Evolutionary conservation across 2,797 vertebrate genomes (phyloP), one percentile per base, ranked within the genome.

Genomic region (Anguilla anguilla): DNA sequence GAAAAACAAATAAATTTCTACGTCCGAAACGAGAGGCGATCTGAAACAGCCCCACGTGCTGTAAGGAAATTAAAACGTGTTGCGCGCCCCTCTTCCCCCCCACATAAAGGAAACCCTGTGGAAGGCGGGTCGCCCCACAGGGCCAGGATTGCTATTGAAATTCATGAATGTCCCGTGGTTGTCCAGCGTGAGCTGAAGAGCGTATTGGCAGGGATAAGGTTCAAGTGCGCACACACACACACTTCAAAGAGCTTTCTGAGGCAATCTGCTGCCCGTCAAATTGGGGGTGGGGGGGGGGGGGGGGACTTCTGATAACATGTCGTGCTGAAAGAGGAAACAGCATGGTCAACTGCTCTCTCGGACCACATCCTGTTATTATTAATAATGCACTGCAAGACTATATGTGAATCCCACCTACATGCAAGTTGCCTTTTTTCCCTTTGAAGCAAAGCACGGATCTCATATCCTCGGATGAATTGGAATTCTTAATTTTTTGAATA

Each of bases 141-240:
- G 19, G 5, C 74, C 0, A 17, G 31, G 13, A 43, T 22, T 43
- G 74, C 74, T 77, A 43, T 82, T 82, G 79, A 82, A 82, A 82
- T 51, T 82, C 79, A 82, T 82, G 79, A 82, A 82, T 82, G 79
- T 49, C 79, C 79, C n/a, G 46, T 82, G 46, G 46, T 82, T 82
- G 43, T 82, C 79, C 46, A 82, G 79, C 9, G 3, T 82, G 79
- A 82, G 43, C 43, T n/a, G 0, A 46, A 49, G 74, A 19, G 74
- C 4, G 39, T 43, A 74, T 43, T 77, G 74, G 15, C 74, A 43
- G 35, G 35, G 13, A 77, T 77, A 43, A 35, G 74, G 74, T 77
- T 77, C 72, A 77, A 77, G 72, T 13, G 25, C 15, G 39, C 39
- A 43, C 43, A 46, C 43, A 46, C 43, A 6, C 43, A 43, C 15